Base-by-base conservation (phyloP, 2,797 vertebrate genomes). In the Lerista edwardsae region DNA sequence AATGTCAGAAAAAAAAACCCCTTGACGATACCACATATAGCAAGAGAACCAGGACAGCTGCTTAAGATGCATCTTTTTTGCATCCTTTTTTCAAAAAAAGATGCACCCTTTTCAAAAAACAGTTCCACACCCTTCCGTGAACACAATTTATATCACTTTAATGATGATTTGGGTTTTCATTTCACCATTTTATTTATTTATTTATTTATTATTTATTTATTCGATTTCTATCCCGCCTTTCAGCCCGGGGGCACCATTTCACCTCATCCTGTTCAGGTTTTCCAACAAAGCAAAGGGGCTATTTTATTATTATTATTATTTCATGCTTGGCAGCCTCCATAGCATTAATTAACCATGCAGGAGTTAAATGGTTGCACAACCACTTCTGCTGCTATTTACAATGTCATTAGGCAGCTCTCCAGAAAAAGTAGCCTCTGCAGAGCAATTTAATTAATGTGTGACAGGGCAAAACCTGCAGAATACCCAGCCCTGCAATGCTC, bases 281-380 rank as follows among this genome's bases (percentile, higher is more conserved):
- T 62, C 36, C 79, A n/a, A 27, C 59, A 36, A 11, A 65, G 65
- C 10, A 15, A 62, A 79, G 39, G 75, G 39, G 36, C 34, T 47
- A 62, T 69, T 62, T 73, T 73, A 69, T 34, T 31, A 74, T 74
- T n/a, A 5, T n/a, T 51, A 39, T 67, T 27, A 0, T 41, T 85
- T 84, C 19, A 80, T 6, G 3, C 2, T 82, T 34, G 78, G 39
- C 15, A 68, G 3, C 27, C 65, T 89, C 4, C 55, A 81, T 83
- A 3, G 4, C 31, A 67, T 80, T 82, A 80, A 80, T 79, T 86
- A 82, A 85, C 44, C 14, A 82, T 86, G 27, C 27, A 73, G 12
- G 29, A 72, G 51, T 72, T 71, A 75, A 78, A 25, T 39, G 15
- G 7, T 11, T n/a, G 9, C 0, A 21, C 19, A 44, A 10, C 0